Evolutionary conservation across 2,797 vertebrate genomes (phyloP).

Genomic region (Muraenolepis orangiensis): DNA sequence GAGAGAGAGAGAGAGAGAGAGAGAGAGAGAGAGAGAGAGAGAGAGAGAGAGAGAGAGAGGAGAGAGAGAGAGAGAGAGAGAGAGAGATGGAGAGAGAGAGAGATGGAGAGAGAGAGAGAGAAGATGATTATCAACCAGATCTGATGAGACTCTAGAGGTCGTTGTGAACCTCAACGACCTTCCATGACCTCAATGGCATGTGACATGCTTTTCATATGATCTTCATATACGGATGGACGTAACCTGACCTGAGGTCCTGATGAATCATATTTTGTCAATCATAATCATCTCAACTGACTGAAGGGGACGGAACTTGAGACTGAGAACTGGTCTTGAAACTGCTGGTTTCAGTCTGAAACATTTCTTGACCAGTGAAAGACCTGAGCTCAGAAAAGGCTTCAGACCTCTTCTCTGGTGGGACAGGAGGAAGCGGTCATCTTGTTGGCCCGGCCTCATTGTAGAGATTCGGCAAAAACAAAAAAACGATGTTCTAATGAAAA

Average conservation of each 20-base stretch:
- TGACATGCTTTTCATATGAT: background rate
- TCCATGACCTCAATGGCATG: background rate
- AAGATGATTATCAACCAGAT: background rate
- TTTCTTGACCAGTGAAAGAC: background rate
- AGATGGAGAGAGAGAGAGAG: background rate
- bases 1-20: background rate
- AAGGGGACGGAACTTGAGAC: background rate
- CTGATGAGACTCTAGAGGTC: background rate
- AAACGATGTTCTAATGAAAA: constrained; percentile 14
- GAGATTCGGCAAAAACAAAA: constrained; percentile 47
- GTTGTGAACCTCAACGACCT: background rate
- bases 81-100: background rate
- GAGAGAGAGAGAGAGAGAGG: background rate
- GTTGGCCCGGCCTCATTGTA: constrained; percentile 31
- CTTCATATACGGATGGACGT: no score
- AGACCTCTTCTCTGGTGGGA: background rate
- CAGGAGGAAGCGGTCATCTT: constrained; percentile 7
- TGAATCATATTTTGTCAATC: no score
- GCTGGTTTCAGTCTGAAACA: background rate
- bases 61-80: background rate
- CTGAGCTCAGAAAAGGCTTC: background rate
- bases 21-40: no score
- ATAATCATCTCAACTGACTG: no score
- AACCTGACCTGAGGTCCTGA: background rate
- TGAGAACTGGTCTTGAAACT: background rate